Percentiles rank a stretch among this genome's conserved stretches.
phyloP scores from a whole-genome alignment of 2,113 vertebrate genomes.

The Microcebus lehilahytsara region DNA sequence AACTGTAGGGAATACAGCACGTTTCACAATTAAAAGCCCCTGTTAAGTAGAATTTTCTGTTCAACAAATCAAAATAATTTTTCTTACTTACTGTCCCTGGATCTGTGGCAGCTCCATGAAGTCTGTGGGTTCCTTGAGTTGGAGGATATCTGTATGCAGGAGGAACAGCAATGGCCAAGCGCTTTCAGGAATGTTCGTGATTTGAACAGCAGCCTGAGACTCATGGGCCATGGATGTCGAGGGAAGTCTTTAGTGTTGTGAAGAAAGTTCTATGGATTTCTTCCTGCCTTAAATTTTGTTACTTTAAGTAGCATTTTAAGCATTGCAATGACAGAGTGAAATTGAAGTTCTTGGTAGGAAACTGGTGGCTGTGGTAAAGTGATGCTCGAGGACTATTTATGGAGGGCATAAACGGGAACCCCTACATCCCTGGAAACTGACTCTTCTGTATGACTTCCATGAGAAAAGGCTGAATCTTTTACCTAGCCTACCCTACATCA shows the following conservation, averaged over 20 bases:
- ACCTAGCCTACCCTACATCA: background rate
- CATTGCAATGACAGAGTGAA: background rate
- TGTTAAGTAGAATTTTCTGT: background rate
- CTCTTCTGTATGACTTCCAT: background rate
- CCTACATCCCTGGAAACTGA: background rate
- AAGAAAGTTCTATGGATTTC: background rate
- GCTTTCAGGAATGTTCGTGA: background rate
- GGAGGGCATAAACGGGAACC: background rate
- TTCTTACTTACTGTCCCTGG: background rate
- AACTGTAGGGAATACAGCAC: background rate
- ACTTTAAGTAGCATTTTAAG: background rate
- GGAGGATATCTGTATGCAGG: background rate
- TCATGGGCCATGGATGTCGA: background rate
- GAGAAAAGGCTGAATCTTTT: background rate
- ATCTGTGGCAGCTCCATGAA: background rate
- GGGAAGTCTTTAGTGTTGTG: background rate
- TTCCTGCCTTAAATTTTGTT: background rate
- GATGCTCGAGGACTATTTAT: background rate
- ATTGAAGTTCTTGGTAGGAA: background rate
- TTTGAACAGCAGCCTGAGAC: background rate
- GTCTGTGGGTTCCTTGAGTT: background rate
- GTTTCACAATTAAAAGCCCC: background rate
- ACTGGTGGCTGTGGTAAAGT: background rate
- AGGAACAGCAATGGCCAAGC: background rate
- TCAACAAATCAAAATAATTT: constrained; percentile 6